Conservation (phyloP, 2,113 vertebrate genomes). For the Rhineura floridana region DNA sequence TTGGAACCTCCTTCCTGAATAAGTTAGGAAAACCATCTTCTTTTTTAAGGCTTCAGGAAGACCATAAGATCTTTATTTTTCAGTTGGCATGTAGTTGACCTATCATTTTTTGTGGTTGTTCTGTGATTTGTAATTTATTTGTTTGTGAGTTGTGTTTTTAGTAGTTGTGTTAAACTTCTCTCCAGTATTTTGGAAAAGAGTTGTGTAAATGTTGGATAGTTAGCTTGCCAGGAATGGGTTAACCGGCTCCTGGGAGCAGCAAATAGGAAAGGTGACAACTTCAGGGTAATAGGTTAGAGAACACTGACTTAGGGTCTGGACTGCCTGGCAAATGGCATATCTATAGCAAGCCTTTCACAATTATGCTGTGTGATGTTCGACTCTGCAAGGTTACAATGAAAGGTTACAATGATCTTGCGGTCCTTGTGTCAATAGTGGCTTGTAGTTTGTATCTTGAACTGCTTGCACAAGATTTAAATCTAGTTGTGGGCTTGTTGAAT, state of each 20-base stretch:
- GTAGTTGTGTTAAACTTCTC: background rate
- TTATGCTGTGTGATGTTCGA: background rate
- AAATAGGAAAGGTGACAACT: background rate
- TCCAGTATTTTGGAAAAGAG: background rate
- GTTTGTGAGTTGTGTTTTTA: background rate
- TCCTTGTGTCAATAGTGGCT: slow-evolving; percentile 1
- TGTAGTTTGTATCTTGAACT: slow-evolving; percentile 15
- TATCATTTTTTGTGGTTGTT: background rate
- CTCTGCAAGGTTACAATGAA: background rate
- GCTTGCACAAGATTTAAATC: slow-evolving; percentile 25
- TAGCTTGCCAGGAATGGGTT: background rate
- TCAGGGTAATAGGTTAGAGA: background rate
- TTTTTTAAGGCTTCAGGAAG: no score
- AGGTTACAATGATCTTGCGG: no score
- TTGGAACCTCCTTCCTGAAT: background rate
- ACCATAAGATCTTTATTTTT: background rate
- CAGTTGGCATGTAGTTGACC: background rate
- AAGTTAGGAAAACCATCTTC: background rate
- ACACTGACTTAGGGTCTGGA: background rate
- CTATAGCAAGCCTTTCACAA: background rate
- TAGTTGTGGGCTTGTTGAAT: accelerated
- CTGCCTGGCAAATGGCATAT: no score
- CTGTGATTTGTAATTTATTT: background rate
- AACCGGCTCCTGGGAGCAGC: no score
- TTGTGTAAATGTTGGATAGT: background rate